Conservation (phyloP, 2,888 invertebrate species). For the Eupithecia insigniata region DNA sequence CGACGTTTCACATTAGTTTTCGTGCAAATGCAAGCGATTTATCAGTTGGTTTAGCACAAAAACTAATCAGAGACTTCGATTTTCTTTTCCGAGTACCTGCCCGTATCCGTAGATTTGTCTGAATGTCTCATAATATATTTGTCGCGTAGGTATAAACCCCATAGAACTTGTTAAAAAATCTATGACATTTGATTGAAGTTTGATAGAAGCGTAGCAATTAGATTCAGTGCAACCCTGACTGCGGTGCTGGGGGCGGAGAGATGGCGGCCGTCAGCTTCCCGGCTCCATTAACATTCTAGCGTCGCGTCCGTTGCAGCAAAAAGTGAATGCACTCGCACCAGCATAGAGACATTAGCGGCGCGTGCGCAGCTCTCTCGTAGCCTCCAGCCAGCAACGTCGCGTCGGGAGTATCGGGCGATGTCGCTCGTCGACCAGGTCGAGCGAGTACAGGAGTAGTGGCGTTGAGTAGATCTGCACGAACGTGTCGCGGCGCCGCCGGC, state of each 20-base stretch:
- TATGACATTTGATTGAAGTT: neutral
- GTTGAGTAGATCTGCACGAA: neutral
- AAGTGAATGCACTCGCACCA: constrained; percentile 33
- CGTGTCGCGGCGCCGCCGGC: neutral
- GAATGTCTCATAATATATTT: no score
- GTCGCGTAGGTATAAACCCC: no score
- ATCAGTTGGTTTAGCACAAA: no score
- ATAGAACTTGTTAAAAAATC: neutral
- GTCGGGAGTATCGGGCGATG: neutral
- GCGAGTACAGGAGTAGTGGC: neutral
- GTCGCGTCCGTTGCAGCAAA: constrained; percentile 22
- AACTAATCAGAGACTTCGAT: no score
- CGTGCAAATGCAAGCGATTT: no score
- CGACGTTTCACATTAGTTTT: no score
- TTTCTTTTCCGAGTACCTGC: no score
- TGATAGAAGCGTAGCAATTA: neutral
- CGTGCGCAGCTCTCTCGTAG: constrained; percentile 35
- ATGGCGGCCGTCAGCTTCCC: neutral
- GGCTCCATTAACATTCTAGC: constrained; percentile 41
- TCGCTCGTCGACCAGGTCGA: neutral
- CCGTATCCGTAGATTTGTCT: no score
- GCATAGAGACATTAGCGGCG: constrained; percentile 40
- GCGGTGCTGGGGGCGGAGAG: neutral
- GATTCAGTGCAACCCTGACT: neutral
- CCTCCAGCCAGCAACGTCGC: neutral